Conservation (phyloP, 2,797 vertebrate species). For the Rallus crepitans region DNA sequence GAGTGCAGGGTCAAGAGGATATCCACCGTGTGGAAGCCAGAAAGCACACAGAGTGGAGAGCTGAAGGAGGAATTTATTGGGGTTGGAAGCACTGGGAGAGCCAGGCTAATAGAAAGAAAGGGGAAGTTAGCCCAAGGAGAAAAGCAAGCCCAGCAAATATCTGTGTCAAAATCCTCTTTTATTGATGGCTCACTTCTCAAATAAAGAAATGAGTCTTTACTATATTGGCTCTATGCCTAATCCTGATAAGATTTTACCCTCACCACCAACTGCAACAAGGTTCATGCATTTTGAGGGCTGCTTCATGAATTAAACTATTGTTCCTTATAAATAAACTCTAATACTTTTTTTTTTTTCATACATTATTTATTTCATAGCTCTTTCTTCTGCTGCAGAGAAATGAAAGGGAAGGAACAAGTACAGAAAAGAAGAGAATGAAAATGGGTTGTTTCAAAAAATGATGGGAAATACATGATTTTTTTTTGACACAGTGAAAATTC, state of each 20-base stretch:
- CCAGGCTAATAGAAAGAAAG: not conserved
- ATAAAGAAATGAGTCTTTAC: not conserved
- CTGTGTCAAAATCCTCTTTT: slow-evolving; percentile 37
- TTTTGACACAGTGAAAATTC: not conserved
- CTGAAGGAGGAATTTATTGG: not conserved
- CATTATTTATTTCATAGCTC: slow-evolving; percentile 47
- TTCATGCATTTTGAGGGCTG: slow-evolving; percentile 8
- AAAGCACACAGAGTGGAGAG: not conserved
- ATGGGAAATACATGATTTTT: not conserved
- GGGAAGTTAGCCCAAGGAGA: not conserved
- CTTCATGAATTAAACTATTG: slow-evolving; percentile 58
- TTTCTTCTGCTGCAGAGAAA: slow-evolving; percentile 12
- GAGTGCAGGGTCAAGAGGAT: not conserved
- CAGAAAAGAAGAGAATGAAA: slow-evolving; percentile 2
- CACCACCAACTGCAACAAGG: slow-evolving; percentile 16
- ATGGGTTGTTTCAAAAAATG: not conserved
- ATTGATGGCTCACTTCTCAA: slow-evolving; percentile 9
- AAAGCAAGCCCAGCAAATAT: not conserved
- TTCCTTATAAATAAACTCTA: slow-evolving; percentile 45
- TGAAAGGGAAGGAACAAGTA: not conserved
- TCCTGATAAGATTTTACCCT: slow-evolving; percentile 11
- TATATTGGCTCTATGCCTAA: slow-evolving; percentile 9
- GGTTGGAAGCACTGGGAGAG: not conserved
- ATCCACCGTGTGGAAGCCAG: not conserved
- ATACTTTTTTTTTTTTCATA: not conserved